phyloP scores from a whole-genome alignment of 2,888 invertebrate genomes.

The Archips crataeganus region DNA sequence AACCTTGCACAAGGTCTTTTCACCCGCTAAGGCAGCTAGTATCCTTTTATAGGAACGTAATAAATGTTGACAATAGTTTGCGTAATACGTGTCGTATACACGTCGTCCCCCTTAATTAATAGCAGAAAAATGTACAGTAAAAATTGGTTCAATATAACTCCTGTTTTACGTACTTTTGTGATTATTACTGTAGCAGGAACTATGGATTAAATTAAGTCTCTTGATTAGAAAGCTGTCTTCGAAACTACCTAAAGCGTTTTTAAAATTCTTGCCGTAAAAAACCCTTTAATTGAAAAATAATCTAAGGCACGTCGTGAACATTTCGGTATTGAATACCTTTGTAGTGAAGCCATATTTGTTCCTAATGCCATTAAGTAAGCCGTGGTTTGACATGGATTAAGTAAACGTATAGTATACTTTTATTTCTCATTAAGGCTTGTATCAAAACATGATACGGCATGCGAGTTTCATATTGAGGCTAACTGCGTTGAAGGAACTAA shows the following conservation, averaged over 20 bases:
- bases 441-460: not conserved
- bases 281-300: not conserved
- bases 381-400: not conserved
- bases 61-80: no score
- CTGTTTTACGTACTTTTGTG: no score
- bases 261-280: not conserved
- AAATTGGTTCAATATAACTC: no score
- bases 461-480: not conserved
- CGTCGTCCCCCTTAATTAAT: no score
- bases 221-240: not conserved
- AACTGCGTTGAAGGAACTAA: conserved; percentile 5
- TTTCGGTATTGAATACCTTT: not conserved
- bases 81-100: no score
- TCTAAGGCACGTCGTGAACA: not conserved
- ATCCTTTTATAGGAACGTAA: no score
- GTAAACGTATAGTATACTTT: not conserved
- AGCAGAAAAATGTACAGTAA: no score
- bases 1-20: no score
- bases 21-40: no score
- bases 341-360: not conserved
- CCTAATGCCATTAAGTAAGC: not conserved
- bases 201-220: not conserved
- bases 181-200: not conserved
- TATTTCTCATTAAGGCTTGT: not conserved
- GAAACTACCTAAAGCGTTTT: not conserved